Evolutionary conservation across 1,140 invertebrate genomes (phyloP).

Genomic region (Scaptomyza hsui): DNA sequence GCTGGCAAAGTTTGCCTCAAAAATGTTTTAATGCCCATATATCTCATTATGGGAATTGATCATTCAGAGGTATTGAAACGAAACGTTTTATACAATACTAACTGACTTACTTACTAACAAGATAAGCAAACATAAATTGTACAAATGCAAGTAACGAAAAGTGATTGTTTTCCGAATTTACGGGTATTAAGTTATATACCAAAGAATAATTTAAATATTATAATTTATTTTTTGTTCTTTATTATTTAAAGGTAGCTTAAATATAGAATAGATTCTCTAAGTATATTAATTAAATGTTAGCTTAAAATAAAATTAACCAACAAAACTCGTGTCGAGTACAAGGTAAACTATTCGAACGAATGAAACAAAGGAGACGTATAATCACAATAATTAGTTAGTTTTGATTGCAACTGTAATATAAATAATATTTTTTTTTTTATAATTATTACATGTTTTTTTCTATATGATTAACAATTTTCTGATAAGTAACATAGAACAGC

Average conservation of each 20-base stretch:
- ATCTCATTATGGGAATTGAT: no score
- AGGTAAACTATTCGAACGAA: slow-evolving; percentile 59
- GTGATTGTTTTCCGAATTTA: no score
- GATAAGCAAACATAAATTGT: no score
- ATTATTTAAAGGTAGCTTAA: slow-evolving; percentile 57
- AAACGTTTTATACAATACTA: no score
- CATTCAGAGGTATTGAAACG: no score
- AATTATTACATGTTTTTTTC: slow-evolving; percentile 25
- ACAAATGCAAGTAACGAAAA: no score
- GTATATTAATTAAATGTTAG: slow-evolving; percentile 62
- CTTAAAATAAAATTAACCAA: slow-evolving; percentile 72
- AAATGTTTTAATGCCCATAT: no score
- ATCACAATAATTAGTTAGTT: slow-evolving; percentile 68
- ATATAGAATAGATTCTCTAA: slow-evolving; percentile 54
- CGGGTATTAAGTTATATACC: no score
- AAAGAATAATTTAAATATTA: neutral
- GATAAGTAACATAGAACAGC: slow-evolving; percentile 60
- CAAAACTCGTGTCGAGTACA: slow-evolving; percentile 72
- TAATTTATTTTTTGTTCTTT: slow-evolving; percentile 16
- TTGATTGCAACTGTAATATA: slow-evolving; percentile 44
- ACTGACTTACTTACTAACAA: no score
- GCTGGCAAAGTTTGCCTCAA: no score
- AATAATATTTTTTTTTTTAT: slow-evolving; percentile 3
- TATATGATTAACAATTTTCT: slow-evolving; percentile 47
- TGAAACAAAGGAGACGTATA: slow-evolving; percentile 44